A percentile compares a stretch with the other conserved stretches of the same genome.
phyloP scores from a whole-genome alignment of 2,113 vertebrate species.

The Etia nguti region DNA sequence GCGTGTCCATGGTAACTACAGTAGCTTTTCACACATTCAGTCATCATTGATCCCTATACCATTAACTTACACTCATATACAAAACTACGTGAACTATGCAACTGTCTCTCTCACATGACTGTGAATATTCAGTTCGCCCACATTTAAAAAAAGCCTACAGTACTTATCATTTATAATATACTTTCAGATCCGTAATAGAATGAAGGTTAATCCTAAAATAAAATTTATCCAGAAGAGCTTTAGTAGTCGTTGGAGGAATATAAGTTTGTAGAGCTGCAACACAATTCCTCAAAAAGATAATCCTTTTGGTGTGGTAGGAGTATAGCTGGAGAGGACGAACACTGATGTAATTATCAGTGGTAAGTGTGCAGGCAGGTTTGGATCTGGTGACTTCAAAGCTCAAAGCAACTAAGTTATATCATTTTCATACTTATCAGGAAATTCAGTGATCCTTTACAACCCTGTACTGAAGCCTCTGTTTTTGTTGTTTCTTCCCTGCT shows the following conservation, averaged over 20 bases:
- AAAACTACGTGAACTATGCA: too few relatives aligned
- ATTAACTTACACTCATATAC: not conserved
- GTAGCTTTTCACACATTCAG: not conserved
- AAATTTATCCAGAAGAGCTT: not conserved
- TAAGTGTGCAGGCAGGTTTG: not conserved
- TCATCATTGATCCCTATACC: not conserved
- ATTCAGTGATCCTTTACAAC: not conserved
- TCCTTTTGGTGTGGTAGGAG: not conserved
- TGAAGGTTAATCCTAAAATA: not conserved
- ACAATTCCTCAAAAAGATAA: not conserved
- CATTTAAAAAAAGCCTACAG: not conserved
- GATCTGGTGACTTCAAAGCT: not conserved
- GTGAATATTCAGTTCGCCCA: not conserved
- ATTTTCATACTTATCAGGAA: not conserved
- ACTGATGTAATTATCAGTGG: not conserved
- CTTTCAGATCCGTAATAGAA: not conserved
- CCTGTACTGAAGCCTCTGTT: not conserved
- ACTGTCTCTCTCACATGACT: not conserved
- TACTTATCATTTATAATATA: not conserved
- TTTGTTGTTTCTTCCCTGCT: not conserved
- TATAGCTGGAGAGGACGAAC: not conserved
- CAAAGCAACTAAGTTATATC: not conserved
- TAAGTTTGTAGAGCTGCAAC: not conserved
- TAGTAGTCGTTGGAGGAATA: not conserved
- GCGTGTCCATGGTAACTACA: not conserved